Base-by-base conservation (phyloP, 2,888 invertebrate species). In the Caenorhabditis japonica region DNA sequence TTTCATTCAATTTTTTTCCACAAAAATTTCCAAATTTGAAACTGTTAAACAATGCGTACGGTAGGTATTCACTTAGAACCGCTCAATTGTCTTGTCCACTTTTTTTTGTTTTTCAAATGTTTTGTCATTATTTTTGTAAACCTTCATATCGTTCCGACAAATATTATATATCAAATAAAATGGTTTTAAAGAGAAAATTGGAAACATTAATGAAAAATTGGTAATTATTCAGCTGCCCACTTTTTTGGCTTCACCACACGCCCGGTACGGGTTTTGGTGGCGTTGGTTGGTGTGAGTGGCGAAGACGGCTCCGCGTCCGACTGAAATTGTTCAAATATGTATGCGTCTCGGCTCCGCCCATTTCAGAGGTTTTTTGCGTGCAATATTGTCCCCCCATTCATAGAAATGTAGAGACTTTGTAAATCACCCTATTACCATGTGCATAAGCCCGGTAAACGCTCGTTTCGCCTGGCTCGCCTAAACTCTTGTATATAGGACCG, bases 51-150 rank as follows among this genome's bases (percentile, higher is more conserved):
- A 61, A 58, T 68, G 39, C 73, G 53, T 44, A 68, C 52, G 68
- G 49, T 58, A 56, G 61, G 68, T 62, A 61, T 73, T 73, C 73
- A 73, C 73, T 73, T 73, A 73, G 53, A 68, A 61, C 62, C 62
- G 73, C 73, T 72, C 71, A 56, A 30, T 30, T 5, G 10, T 13
- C 34, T 25, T 36, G 34, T 30, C 43, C 43, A 10, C 44, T 13
- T 43, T 34, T 10, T 51, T 43, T 17, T 21, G 13, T 25, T 34
- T 7, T 30, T 30, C n/a, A n/a, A 30, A 7, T 30, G 7, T 10
- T 30, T 5, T 7, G 30, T 30, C 5, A 30, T 30, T 15, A n/a
- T 15, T 12, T 19, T 41, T 41, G 41, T 41, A 15, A 41, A 12
- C 15, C 8, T 41, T 41, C 41, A 41, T 41, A 41, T 41, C 41